A percentile compares a stretch with the other conserved stretches of the same genome.
Conservation (phyloP, 2,888 invertebrate genomes). For the Pheosia tremula region DNA sequence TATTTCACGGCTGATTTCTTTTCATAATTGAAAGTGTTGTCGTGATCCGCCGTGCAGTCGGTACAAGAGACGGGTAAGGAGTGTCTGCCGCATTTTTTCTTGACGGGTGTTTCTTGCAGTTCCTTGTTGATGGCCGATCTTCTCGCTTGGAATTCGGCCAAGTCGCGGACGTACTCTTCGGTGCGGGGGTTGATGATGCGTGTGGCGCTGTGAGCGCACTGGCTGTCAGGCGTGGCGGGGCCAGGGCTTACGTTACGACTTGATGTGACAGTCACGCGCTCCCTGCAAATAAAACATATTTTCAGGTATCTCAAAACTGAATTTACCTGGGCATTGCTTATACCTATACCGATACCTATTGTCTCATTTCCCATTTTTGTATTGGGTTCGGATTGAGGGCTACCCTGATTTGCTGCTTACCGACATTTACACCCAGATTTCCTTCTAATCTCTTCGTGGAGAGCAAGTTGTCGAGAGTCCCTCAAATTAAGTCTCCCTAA, state of each 20-base stretch:
- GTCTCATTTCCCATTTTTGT: too few relatives aligned
- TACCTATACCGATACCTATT: too few relatives aligned
- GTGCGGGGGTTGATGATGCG: conserved; percentile 75
- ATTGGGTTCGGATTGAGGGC: too few relatives aligned
- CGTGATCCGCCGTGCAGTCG: conserved; percentile 66
- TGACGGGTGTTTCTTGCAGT: conserved; percentile 58
- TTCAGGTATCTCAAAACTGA: neutral
- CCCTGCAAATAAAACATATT: conserved; percentile 53
- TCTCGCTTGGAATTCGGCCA: conserved; percentile 79
- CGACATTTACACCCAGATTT: too few relatives aligned
- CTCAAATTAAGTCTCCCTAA: too few relatives aligned
- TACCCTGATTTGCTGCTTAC: too few relatives aligned
- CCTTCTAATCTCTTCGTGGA: too few relatives aligned
- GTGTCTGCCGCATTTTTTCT: conserved; percentile 72
- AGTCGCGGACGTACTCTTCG: conserved; percentile 76
- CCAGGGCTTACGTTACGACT: conserved; percentile 56
- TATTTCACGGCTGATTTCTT: conserved; percentile 73
- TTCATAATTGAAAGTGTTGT: conserved; percentile 75
- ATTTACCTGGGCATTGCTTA: too few relatives aligned
- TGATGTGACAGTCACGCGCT: conserved; percentile 74
- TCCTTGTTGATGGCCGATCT: conserved; percentile 63
- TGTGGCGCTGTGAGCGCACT: conserved; percentile 39
- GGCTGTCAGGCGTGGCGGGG: conserved; percentile 43
- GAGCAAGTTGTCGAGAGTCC: too few relatives aligned
- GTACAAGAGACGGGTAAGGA: conserved; percentile 75